Percentiles rank a stretch among this genome's conserved stretches.
phyloP scores from a whole-genome alignment of 1,140 invertebrate species.

The Thaumetopoea pityocampa region DNA sequence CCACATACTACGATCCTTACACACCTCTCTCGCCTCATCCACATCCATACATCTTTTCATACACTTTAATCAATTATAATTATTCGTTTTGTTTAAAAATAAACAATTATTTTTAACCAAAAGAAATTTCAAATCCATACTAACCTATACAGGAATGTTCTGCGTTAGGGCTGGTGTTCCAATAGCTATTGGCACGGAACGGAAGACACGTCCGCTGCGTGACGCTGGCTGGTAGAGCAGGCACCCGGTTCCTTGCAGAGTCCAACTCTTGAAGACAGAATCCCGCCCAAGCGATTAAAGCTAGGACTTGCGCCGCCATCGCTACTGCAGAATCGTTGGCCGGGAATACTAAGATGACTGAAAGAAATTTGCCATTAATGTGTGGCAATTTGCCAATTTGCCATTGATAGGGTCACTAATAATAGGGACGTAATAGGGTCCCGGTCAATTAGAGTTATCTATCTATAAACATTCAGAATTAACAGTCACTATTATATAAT shows the following conservation, averaged over 20 bases:
- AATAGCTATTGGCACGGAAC: slow-evolving; percentile 44
- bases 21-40: no score
- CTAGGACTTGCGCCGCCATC: slow-evolving; percentile 45
- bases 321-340: slow-evolving; percentile 48
- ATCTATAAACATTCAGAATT: no score
- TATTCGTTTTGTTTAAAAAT: no score
- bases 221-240: slow-evolving; percentile 42
- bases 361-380: slow-evolving; percentile 30
- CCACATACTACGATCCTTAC: no score
- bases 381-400: neutral
- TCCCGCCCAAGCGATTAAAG: slow-evolving; percentile 48
- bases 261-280: slow-evolving; percentile 58
- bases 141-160: slow-evolving; percentile 56
- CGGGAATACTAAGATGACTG: slow-evolving; percentile 61
- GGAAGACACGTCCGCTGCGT: slow-evolving; percentile 35
- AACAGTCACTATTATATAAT: no score
- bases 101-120: neutral
- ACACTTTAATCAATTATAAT: no score
- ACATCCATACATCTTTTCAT: no score
- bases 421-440: neutral
- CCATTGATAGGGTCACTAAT: neutral
- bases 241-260: slow-evolving; percentile 31
- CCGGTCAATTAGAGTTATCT: neutral
- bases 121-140: slow-evolving; percentile 6
- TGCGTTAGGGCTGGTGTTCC: slow-evolving; percentile 54